Base-by-base conservation (phyloP, 2,113 vertebrate species). In the Oryzias celebensis region DNA sequence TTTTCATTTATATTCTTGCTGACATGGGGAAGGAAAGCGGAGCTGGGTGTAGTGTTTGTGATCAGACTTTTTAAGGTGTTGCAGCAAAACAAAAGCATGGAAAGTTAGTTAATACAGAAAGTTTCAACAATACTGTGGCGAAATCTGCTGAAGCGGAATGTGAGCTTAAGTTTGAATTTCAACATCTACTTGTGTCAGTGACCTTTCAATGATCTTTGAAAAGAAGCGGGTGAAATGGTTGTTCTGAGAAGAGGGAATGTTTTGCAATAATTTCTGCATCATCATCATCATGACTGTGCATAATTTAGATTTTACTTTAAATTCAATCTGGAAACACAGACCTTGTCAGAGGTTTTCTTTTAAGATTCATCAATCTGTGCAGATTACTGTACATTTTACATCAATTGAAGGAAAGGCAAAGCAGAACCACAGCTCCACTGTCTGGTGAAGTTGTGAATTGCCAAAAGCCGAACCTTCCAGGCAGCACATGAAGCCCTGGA, bases 391-490 rank as follows among this genome's bases (percentile, higher is more conserved):
- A 36, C 36, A 36, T 36, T 36, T 12, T 36, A 3, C 36, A 36
- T 36, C 36, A 8, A 36, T 36, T 12, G 58, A 52, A 57, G 20
- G n/a, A 3, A 42, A 22, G 44, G 41, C 7, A 14, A 36, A 5
- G 5, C 46, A 15, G 60, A 73, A 57, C 77, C 65, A 85, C 80
- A 88, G 80, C 75, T 4, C 86, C 86, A 68, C 84, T n/a, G 36
- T 80, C 84, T 81, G 86, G 81, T 42, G 16, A 61, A 58, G 1
- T 2, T 3, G 28, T 22, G 52, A 36, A 66, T 3, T 26, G 49
- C 22, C 41, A 49, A 24, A 42, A 58, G 14, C 16, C 17, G 26
- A 4, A 12, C n/a, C n/a, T 18, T 7, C 47, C 20, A 18, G 18
- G 46, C n/a, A 48, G 31, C 36, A 41, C 2, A 68, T 20, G 24